Evolutionary conservation across 2,113 vertebrate genomes (phyloP).

Genomic region (Sorex araneus): DNA sequence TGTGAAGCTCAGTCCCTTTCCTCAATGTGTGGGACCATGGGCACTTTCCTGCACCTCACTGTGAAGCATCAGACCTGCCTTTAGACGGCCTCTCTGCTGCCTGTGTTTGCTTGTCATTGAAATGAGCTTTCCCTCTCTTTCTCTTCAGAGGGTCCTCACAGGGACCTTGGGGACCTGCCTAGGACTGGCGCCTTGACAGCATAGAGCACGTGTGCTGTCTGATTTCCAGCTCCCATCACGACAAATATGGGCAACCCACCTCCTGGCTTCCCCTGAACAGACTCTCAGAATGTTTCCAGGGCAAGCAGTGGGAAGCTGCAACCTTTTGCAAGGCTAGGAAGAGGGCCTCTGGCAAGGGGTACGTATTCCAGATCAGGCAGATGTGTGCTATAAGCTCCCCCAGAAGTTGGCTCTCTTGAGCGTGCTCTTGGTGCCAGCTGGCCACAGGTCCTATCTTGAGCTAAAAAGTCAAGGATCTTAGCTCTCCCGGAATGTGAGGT

Average conservation of each 20-base stretch:
- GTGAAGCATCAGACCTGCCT: not conserved
- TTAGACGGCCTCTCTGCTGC: not conserved
- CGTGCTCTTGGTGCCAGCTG: not conserved
- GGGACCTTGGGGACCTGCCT: not conserved
- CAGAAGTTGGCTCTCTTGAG: not conserved
- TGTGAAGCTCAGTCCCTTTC: not conserved
- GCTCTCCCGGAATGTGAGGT: not conserved
- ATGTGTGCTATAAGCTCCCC: not conserved
- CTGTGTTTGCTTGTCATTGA: not conserved
- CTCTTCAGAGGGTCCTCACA: not conserved
- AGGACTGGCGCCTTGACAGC: not conserved
- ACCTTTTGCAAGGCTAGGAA: not conserved
- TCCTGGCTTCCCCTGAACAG: not conserved
- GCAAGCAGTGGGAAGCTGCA: not conserved
- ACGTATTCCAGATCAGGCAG: not conserved
- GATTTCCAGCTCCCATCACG: not conserved
- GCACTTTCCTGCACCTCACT: not conserved
- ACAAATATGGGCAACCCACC: not conserved
- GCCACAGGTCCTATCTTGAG: not conserved
- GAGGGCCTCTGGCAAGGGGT: accelerated
- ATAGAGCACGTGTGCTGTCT: not conserved
- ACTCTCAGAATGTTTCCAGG: not conserved
- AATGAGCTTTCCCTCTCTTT: not conserved
- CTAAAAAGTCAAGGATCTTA: not conserved
- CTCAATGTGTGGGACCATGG: not conserved